Conservation (phyloP, 2,113 vertebrate species). For the Hydropotes inermis region DNA sequence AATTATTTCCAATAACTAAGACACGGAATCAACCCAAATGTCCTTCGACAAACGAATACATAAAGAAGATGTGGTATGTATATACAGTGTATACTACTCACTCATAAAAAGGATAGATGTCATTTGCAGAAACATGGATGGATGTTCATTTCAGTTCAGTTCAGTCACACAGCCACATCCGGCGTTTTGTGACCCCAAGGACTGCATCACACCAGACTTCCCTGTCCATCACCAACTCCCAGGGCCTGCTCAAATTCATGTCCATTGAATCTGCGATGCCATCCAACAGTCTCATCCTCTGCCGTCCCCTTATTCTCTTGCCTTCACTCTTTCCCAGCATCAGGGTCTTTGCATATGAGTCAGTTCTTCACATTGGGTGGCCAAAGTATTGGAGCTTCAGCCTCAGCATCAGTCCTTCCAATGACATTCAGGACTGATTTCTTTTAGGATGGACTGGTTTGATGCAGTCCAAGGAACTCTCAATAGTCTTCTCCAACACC, state of each 20-base stretch:
- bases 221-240: background rate
- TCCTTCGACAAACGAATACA: background rate
- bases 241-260: background rate
- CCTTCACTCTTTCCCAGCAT: background rate
- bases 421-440: background rate
- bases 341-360: background rate
- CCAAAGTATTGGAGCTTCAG: background rate
- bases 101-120: fast-evolving
- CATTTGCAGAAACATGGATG: background rate
- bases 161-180: background rate
- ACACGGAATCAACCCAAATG: no score
- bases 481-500: background rate
- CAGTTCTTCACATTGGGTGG: background rate
- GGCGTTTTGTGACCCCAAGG: fast-evolving
- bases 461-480: background rate
- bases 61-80: background rate
- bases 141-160: background rate
- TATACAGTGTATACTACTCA: background rate
- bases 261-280: background rate
- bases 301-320: fast-evolving
- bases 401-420: background rate
- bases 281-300: background rate
- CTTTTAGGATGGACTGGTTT: background rate
- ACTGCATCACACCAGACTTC: background rate
- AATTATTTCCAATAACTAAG: background rate